Base-by-base conservation (phyloP, 1,140 invertebrate species). In the Drosophila kurseongensis region DNA sequence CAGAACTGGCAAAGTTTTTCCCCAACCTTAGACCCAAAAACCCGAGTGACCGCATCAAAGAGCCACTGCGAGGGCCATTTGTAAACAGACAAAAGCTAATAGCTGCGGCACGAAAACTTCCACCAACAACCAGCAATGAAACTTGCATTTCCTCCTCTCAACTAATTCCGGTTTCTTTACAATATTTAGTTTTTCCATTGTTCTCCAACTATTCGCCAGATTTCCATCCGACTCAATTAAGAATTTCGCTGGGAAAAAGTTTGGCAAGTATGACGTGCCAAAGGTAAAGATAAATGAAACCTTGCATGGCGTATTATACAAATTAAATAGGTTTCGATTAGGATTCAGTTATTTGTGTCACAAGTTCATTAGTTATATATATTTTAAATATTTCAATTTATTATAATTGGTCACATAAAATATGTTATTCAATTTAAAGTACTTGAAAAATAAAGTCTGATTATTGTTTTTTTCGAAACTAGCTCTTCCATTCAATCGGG, bases 31-130 rank as follows among this genome's bases (percentile, higher is more conserved):
- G 29, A 48, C 45, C 50, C 45, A 10, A 8, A 42, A 32, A 51
- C 61, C 32, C 47, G 62, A 60, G 47, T 81, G 65, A 88, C 83
- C 83, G 79, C 83, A 88, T 89, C 83, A 88, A 88, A 88, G 83
- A 68, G 65, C 56, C 67, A 44, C 47, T 66, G 60, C 65, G 18
- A 63, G 32, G 32, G 72, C 60, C 62, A 84, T 84, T 76, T 79
- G 80, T 61, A 75, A 80, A 38, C 75, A 71, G 69, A 72, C 79
- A 79, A 76, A 81, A 86, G 78, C 75, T 86, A 75, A 68, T 77
- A 57, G 78, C 78, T 75, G 48, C 61, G 55, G 48, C 65, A 55
- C 44, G 45, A 59, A 59, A 45, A 57, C 56, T 50, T 50, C 16
- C 51, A 63, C 55, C 54, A 23, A 45, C 60, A 74, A 62, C 35